These are phyloP conservation scores for Actinia equina DNA, from an alignment of 64 coral and sea anemone species.

Conservation along the genomic window DNA sequence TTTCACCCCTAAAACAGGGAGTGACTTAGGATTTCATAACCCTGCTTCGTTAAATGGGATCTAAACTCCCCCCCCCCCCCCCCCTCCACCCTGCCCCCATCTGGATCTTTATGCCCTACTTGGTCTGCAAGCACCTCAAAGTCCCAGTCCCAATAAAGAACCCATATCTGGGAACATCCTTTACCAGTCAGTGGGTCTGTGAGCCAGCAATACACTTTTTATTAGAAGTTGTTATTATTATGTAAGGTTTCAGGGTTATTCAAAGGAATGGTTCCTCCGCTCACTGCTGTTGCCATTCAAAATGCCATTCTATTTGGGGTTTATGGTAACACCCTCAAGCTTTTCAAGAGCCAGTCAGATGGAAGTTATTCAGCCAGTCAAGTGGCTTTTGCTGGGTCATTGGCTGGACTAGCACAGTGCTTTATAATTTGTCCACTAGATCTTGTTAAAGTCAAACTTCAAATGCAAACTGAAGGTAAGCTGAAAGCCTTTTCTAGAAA, in stretches of 20 bases:
- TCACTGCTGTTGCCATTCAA: conserved; percentile 79
- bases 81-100: no score
- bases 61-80: no score
- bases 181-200: no score
- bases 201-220: no score
- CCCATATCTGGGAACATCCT: no score
- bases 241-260: conserved; percentile 82
- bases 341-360: conserved; percentile 40
- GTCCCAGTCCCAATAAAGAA: no score
- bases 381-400: conserved; percentile 63
- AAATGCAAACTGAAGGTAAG: conserved; percentile 89
- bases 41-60: no score
- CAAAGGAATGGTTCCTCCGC: conserved; percentile 83
- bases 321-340: conserved; percentile 67
- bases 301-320: conserved; percentile 87
- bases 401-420: conserved; percentile 70
- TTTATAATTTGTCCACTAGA: conserved; percentile 77
- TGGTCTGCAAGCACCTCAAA: no score
- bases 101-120: no score
- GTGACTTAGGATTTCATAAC: no score
- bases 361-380: conserved; percentile 33
- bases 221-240: not conserved
- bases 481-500: not conserved
- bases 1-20: no score
- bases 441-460: conserved; percentile 92